Evolutionary conservation across 2,888 invertebrate genomes (phyloP).

Genomic region (Lasioglossum marginatum): DNA sequence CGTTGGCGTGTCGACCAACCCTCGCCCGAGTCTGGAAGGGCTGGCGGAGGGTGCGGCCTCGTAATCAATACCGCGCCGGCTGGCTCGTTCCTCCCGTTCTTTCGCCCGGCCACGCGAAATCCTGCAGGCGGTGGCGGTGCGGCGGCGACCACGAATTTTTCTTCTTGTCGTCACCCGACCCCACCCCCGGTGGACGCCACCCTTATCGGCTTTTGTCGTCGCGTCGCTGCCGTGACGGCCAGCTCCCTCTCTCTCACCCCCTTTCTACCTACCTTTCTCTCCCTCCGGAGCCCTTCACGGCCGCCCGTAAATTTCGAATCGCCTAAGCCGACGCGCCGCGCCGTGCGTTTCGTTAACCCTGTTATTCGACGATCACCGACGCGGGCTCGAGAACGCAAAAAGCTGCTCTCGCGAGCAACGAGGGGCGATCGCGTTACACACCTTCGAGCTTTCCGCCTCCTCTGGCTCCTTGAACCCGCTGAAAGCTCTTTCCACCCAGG

Average conservation of each 20-base stretch:
- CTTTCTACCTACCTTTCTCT: background rate
- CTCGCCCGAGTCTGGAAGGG: conserved; percentile 49
- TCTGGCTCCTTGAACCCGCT: background rate
- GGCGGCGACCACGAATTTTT: conserved; percentile 54
- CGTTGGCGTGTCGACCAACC: conserved; percentile 49
- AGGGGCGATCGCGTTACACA: conserved; percentile 2
- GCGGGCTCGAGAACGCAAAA: background rate
- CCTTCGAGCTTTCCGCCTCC: background rate
- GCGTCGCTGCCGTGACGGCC: conserved; percentile 25
- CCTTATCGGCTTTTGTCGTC: conserved; percentile 53
- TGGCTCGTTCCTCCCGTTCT: conserved; percentile 40
- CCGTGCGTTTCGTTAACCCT: conserved; percentile 21
- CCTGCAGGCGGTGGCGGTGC: conserved; percentile 39
- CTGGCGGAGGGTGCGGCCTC: conserved; percentile 71
- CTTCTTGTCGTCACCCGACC: conserved; percentile 46
- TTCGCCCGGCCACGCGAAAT: conserved; percentile 49
- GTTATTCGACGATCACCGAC: conserved; percentile 1
- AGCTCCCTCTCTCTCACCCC: background rate
- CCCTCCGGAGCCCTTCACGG: background rate
- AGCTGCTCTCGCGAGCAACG: conserved; percentile 3
- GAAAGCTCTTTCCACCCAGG: background rate
- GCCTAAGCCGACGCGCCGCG: conserved; percentile 11
- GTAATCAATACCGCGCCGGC: conserved; percentile 72
- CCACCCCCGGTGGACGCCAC: conserved; percentile 6
- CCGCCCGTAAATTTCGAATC: conserved; percentile 18